Evolutionary conservation across 2,888 invertebrate genomes (phyloP), one percentile per base, ranked within the genome.

Genomic region (Diploptera punctata): DNA sequence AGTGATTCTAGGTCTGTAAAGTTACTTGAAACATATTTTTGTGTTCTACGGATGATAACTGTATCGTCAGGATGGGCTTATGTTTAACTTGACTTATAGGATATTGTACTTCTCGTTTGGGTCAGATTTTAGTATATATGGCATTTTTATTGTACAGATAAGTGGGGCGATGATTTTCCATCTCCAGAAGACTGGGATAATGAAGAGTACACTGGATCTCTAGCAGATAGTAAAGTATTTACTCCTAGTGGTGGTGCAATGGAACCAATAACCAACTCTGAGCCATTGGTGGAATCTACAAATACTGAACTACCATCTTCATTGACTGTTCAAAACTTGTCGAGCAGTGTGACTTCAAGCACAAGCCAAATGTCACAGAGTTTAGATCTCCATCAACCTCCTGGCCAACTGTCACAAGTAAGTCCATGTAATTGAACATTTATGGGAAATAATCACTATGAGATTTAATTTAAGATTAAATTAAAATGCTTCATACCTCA

Each of bases 201-300:
- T 80, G 97, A 97, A 83, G 97, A 97, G 82, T 98, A 97, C 87
- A 95, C 95, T 49, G 97, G 97, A 69, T 96, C 95, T 77, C 87
- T 97, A 74, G 93, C 95, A 76, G 97, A 98, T 82, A 95, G 95
- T 62, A 97, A 97, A 87, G 97, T 98, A 72, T 94, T 94, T 81
- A 93, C 93, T 52, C 91, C 93, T 13, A 91, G 91, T 79, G 85
- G 84, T 67, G 81, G 80, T 67, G 78, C 82, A 21, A 43, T 67
- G 57, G 73, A 74, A 16, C 67, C 74, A 13, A 49, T 71, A 62
- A 54, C 73, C 18, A 73, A 74, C 67, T 71, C 72, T 16, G 73
- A 73, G 31, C 73, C 72, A 13, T 57, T 73, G 33, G 67, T 62
- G 10, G 74, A 73, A 52, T 62, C 75, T 18, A 71, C 72, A 29